Evolutionary conservation across 2,888 invertebrate genomes (phyloP), one percentile per base, ranked within the genome.

Genomic region (Perdita meconis): DNA sequence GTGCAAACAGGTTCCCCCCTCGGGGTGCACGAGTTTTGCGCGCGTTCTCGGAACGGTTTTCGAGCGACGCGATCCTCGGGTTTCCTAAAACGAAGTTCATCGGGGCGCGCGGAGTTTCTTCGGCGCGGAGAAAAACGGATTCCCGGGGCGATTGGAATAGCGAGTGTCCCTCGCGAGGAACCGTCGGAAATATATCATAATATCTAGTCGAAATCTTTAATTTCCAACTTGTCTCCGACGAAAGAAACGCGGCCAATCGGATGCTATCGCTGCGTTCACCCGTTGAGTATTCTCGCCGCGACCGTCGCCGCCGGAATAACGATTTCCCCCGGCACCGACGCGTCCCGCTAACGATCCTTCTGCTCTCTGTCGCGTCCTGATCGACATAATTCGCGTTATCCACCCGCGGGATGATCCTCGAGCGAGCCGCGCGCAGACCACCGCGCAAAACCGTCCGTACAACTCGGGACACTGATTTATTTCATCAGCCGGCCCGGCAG

Each of bases 141-240:
- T 1, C 0, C 0, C n/a, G 59, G 16, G 13, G 13, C 38, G 26
- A 1, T 26, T 12, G 26, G 72, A 60, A 72, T 72, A 38, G 22
- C 59, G 30, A 66, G 19, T 34, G 26, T 12, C 34, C 22, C 38
- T 12, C 26, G 38, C 47, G 38, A 34, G 38, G 40, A 53, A 61
- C 55, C 24, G 40, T 24, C 55, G 19, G 19, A 24, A 57, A 30
- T 64, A 30, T 22, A 59, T 60, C 73, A 60, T 60, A 73, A 73
- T 75, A 75, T 75, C 75, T 44, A 40, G 55, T 16, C 47, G 60
- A 73, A 73, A 75, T 73, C 74, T 75, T 75, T 73, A 60, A 73
- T 73, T 75, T 75, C 74, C 40, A 26, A 55, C 74, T 65, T 65
- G 65, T 26, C 47, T 42, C 38, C 3, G 19, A 19, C 12, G 40